Percentiles rank a stretch among this genome's conserved stretches.
Conservation (phyloP, 2,888 invertebrate genomes). For the Nomada lathburiana region DNA sequence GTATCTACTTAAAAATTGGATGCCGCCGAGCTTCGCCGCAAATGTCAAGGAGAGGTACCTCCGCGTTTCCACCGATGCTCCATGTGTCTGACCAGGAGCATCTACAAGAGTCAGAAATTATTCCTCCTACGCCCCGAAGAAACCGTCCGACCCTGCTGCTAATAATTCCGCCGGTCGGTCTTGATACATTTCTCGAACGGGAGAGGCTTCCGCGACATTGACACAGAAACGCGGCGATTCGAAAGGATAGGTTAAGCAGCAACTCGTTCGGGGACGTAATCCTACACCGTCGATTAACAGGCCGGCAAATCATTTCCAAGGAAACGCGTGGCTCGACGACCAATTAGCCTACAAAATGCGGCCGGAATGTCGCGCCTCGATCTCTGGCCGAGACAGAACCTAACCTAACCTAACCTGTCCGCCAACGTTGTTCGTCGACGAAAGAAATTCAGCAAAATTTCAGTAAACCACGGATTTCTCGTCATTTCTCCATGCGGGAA, state of each 20-base stretch:
- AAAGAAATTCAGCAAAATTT: too few relatives aligned
- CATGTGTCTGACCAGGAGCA: too few relatives aligned
- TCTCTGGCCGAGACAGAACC: neutral
- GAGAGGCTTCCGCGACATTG: constrained; percentile 22
- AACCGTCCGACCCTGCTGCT: neutral
- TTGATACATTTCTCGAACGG: constrained; percentile 10
- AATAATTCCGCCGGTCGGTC: constrained; percentile 9
- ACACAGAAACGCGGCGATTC: constrained; percentile 20
- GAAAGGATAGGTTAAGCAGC: neutral
- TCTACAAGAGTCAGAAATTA: neutral
- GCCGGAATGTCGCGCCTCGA: constrained; percentile 40
- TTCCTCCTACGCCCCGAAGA: neutral
- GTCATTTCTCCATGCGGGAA: too few relatives aligned
- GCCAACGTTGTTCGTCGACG: too few relatives aligned
- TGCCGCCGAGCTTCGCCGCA: too few relatives aligned
- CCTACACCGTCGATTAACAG: constrained; percentile 31
- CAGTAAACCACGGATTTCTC: too few relatives aligned
- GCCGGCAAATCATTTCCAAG: constrained; percentile 65
- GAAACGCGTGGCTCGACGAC: constrained; percentile 53
- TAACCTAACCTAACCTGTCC: constrained; percentile 8
- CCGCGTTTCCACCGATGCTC: neutral
- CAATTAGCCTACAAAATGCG: constrained; percentile 59
- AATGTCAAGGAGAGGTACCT: too few relatives aligned
- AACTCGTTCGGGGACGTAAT: constrained; percentile 41
- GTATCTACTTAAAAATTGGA: too few relatives aligned